Evolutionary conservation across 2,888 invertebrate genomes (phyloP).

Genomic region (Andrena hattorfiana): DNA sequence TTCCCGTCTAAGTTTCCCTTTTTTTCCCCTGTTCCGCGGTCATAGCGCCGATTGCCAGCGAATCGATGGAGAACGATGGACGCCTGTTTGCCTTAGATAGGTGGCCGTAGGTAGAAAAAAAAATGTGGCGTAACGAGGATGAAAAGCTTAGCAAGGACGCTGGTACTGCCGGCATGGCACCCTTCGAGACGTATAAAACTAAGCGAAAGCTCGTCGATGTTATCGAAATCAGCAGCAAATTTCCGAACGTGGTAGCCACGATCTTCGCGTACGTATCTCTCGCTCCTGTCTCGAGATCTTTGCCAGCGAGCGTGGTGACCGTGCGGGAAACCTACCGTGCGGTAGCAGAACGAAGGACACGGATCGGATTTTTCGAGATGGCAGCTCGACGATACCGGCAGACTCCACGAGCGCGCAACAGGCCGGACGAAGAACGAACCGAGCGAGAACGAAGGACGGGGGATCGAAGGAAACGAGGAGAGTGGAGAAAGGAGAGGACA

Average conservation of each 20-base stretch:
- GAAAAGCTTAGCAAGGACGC: conserved; percentile 12
- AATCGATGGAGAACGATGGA: background rate
- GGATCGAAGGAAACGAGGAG: conserved; percentile 26
- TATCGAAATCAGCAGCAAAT: conserved; percentile 69
- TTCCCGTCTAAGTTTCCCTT: background rate
- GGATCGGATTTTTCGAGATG: conserved; percentile 65
- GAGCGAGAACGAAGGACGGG: conserved; percentile 39
- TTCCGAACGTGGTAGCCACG: conserved; percentile 67
- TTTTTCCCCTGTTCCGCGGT: background rate
- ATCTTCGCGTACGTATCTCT: conserved; percentile 61
- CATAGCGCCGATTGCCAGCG: background rate
- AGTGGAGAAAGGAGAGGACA: conserved; percentile 3
- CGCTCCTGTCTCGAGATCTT: conserved; percentile 56
- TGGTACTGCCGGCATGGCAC: conserved; percentile 21
- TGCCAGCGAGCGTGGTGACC: conserved; percentile 45
- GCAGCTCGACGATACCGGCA: conserved; percentile 65
- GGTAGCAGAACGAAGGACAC: conserved; percentile 69
- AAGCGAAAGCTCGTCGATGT: conserved; percentile 58
- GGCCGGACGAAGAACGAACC: conserved; percentile 21
- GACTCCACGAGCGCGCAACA: conserved; percentile 29
- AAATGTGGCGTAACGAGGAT: conserved; percentile 13
- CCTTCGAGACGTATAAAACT: conserved; percentile 36
- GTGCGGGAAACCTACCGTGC: conserved; percentile 55
- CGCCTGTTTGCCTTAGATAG: background rate
- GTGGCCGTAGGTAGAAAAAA: background rate